Base-by-base conservation (phyloP, 2,113 vertebrate genomes). In the Heterotis niloticus region DNA sequence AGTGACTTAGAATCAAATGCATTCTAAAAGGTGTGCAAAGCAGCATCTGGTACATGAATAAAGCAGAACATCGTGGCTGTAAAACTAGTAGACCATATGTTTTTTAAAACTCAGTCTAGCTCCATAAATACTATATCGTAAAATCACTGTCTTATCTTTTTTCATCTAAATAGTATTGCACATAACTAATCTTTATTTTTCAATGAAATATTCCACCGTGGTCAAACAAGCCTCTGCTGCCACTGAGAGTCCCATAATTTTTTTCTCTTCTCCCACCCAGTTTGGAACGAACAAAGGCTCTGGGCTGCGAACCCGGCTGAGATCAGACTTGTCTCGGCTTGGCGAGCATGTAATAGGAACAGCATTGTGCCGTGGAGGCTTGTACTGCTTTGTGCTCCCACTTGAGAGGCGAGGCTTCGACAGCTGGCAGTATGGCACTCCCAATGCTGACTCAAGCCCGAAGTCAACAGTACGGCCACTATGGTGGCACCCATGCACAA, bases 311-410 rank as follows among this genome's bases (percentile, higher is more conserved):
- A 24, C 28, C 64, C 44, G 54, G 71, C 60, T 68, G 52, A 67
- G 64, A 78, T 26, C 78, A 75, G 78, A n/a, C 34, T 44, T 44
- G 34, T 44, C 80, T 64, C 65, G 66, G 81, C 79, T 78, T 69
- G 78, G 81, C 67, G 29, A 14, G 64, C 57, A 13, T 26, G 69
- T 83, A 83, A 84, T 73, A 24, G 76, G 77, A 81, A 82, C 62
- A 82, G 79, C 60, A 77, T 77, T 82, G 34, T 44, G 72, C 57
- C 76, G 26, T 4, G 56, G 13, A 51, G 23, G 76, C 77, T 73
- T 74, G 70, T 34, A 70, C 5, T 1, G 64, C 44, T 62, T 12
- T 13, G 51, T 1, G 12, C 9, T 23, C 76, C 26, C 69, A 28
- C 76, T 74, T 54, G 66, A 52, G 14, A 16, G 57, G 73, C n/a